Evolutionary conservation across 2,888 invertebrate species (phyloP), one percentile per base, ranked within the genome.

Genomic region (Pachliopta kotzebuea): DNA sequence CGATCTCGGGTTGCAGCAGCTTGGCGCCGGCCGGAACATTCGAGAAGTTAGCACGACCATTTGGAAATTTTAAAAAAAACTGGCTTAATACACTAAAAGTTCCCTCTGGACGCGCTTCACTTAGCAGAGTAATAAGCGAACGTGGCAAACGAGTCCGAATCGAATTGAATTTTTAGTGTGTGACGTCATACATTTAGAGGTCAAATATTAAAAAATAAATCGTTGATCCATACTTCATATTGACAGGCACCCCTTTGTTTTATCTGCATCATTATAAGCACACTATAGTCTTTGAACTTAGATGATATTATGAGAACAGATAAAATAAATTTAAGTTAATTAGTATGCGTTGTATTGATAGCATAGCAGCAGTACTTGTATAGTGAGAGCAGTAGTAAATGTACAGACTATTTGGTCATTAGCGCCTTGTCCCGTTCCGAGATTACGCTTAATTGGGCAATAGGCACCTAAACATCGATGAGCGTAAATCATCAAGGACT

Each of bases 1-100:
- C 83, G 81, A 80, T 88, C 87, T 90, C 89, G 81, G 86, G 83
- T 90, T 90, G 85, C 90, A 86, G 76, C 82, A 78, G 68, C 77
- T 79, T 85, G 89, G 90, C 89, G 90, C 89, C 89, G 79, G 74
- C 72, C 78, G 79, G 78, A 82, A 81, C 78, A 82, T 85, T 78
- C 76, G 81, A 83, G 79, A 83, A 84, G 75, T 86, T 84, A 82
- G 85, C 86, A 83, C 83, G 84, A 77, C 80, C 84, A 84, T 83
- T 55, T 77, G 72, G 76, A 80, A 81, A 71, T 52, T 37, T 17
- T 53, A 3, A 42, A 60, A 60, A 60, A 60, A 60, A 45, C 57
- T 72, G 75, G 79, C 49, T 84, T 80, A 83, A 84, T 79, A 78
- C 77, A 80, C 78, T 72, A 73, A 81, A 83, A 82, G 70, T 78